Conservation (phyloP, 2,888 invertebrate species). For the Orgyia antiqua region DNA sequence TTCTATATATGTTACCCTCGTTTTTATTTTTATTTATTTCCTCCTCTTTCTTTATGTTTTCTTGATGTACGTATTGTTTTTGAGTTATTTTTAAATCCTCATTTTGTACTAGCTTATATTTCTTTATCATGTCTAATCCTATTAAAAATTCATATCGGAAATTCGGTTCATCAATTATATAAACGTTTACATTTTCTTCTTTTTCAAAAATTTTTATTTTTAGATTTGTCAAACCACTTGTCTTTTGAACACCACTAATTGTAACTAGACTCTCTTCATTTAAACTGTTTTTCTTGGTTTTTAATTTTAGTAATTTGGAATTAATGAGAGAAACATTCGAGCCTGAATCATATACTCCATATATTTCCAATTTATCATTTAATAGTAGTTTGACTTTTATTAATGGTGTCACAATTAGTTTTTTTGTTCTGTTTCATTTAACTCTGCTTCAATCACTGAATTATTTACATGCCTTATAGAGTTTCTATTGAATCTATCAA, state of each 20-base stretch:
- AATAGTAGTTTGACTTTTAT: background rate
- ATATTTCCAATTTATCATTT: background rate
- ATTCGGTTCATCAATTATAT: background rate
- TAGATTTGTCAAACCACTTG: constrained; percentile 9
- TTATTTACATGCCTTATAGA: background rate
- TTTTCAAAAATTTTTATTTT: constrained; percentile 2
- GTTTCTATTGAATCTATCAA: constrained; percentile 12
- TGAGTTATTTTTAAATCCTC: background rate
- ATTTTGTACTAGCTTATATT: background rate
- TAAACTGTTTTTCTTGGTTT: too few relatives aligned
- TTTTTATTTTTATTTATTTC: background rate
- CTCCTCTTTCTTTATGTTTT: constrained; percentile 7
- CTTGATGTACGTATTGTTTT: background rate
- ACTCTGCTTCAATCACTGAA: constrained; percentile 2
- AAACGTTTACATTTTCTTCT: background rate
- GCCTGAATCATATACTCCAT: background rate
- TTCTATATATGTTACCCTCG: too few relatives aligned
- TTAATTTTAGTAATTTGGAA: background rate
- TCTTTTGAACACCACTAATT: constrained; percentile 7
- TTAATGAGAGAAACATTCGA: background rate
- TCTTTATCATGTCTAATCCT: background rate
- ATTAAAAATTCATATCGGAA: background rate
- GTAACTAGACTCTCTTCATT: constrained; percentile 12
- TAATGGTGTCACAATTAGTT: background rate
- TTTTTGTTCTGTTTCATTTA: constrained; percentile 3